phyloP scores from a whole-genome alignment of 2,888 invertebrate species.

The Cordilura impudica region DNA sequence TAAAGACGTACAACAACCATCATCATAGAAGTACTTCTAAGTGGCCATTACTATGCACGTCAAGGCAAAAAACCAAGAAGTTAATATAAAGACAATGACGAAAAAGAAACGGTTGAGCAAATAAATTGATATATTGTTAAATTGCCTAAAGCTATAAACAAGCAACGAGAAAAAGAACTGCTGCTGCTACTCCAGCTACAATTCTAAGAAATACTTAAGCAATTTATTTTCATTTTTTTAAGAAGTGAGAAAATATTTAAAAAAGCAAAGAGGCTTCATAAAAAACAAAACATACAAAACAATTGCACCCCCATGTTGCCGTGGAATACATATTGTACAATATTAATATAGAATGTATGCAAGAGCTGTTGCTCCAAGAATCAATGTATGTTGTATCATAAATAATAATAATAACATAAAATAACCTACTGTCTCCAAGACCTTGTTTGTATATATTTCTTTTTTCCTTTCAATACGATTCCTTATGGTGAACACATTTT shows the following conservation, averaged over 20 bases:
- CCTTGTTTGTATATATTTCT: constrained; percentile 12
- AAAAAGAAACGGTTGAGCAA: constrained; percentile 56
- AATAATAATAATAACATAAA: constrained; percentile 7
- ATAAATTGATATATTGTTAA: constrained; percentile 60
- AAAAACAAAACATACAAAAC: constrained; percentile 1
- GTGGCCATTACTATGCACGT: constrained; percentile 16
- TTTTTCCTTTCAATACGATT: neutral
- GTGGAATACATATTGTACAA: constrained; percentile 8
- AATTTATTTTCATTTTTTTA: constrained; percentile 25
- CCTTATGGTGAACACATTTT: constrained; percentile 9
- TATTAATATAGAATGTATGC: neutral
- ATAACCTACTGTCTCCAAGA: constrained; percentile 31
- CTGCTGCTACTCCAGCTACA: constrained; percentile 1
- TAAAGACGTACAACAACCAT: neutral
- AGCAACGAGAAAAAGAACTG: constrained; percentile 9
- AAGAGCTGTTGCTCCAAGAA: constrained; percentile 9
- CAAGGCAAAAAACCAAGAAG: neutral
- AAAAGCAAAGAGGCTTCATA: constrained; percentile 5
- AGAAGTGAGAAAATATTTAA: constrained; percentile 41
- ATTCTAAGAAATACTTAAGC: constrained; percentile 34
- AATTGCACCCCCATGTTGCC: constrained; percentile 58
- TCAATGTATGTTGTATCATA: constrained; percentile 6
- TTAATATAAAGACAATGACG: constrained; percentile 50
- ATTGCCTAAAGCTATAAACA: constrained; percentile 52
- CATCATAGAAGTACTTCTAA: constrained; percentile 15